These are phyloP conservation scores for Amphimallon solstitiale DNA, from an alignment of 2,888 invertebrate species.

Conservation along the genomic window DNA sequence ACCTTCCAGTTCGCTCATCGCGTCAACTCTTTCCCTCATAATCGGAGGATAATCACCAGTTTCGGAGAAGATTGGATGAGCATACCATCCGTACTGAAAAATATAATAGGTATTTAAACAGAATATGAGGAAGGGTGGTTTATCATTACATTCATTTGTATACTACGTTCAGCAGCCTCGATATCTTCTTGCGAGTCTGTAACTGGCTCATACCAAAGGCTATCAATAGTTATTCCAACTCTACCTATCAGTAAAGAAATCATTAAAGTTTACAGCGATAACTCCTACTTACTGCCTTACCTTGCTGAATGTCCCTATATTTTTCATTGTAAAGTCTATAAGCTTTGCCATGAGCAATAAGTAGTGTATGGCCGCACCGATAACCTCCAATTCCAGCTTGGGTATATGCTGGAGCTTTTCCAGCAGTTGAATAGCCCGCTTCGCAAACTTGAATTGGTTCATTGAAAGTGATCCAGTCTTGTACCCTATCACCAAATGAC, in stretches of 20 bases:
- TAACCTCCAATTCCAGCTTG: conserved; percentile 69
- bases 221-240: conserved; percentile 69
- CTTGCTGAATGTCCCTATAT: conserved; percentile 59
- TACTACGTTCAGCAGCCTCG: conserved; percentile 66
- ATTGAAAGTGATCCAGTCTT: conserved; percentile 46
- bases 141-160: conserved; percentile 67
- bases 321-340: conserved; percentile 69
- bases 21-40: conserved; percentile 62
- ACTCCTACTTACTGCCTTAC: conserved; percentile 35
- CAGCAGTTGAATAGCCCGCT: conserved; percentile 29
- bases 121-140: too few relatives aligned
- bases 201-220: conserved; percentile 68
- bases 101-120: too few relatives aligned
- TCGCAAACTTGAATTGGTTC: conserved; percentile 43
- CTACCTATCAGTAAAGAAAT: conserved; percentile 64
- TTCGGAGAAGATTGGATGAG: conserved; percentile 64
- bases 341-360: conserved; percentile 72
- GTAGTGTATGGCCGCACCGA: conserved; percentile 70
- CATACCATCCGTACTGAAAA: conserved; percentile 1
- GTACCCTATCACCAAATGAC: conserved; percentile 62
- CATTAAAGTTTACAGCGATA: conserved; percentile 53
- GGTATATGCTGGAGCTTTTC: conserved; percentile 64
- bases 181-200: conserved; percentile 61
- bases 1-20: conserved; percentile 62
- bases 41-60: conserved; percentile 66